Conservation (phyloP, 2,888 invertebrate species). For the Gymnocheta viridis region DNA sequence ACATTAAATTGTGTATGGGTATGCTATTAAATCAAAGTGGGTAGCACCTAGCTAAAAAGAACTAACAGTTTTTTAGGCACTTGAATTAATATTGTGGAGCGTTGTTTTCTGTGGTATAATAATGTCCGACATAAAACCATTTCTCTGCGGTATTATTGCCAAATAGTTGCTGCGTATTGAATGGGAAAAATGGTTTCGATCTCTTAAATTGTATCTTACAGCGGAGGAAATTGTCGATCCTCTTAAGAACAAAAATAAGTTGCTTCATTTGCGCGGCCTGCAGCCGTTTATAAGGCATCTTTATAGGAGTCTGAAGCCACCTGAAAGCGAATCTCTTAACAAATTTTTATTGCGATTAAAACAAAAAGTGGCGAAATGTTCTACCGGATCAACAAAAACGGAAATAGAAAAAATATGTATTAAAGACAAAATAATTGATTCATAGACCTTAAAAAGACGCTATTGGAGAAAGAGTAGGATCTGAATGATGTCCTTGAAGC, state of each 20-base stretch:
- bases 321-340: slow-evolving; percentile 18
- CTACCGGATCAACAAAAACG: slow-evolving; percentile 3
- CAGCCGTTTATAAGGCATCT: slow-evolving; percentile 73
- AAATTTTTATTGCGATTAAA: slow-evolving; percentile 38
- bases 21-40: not conserved
- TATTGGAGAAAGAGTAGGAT: slow-evolving; percentile 57
- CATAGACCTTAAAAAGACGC: slow-evolving; percentile 59
- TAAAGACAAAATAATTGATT: slow-evolving; percentile 50
- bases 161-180: slow-evolving; percentile 61
- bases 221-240: slow-evolving; percentile 10
- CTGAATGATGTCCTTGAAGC: slow-evolving; percentile 38
- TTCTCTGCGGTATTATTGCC: slow-evolving; percentile 61
- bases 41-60: not conserved
- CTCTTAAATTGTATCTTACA: slow-evolving; percentile 53
- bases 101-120: not conserved
- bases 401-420: slow-evolving; percentile 11
- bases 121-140: slow-evolving; percentile 26
- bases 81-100: not conserved
- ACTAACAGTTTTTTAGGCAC: not conserved
- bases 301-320: slow-evolving; percentile 66
- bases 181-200: slow-evolving; percentile 61
- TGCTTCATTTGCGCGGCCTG: slow-evolving; percentile 21
- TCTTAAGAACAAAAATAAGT: not conserved
- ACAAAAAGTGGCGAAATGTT: slow-evolving; percentile 39
- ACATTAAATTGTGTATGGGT: slow-evolving; percentile 8